Evolutionary conservation across 2,797 vertebrate species (phyloP).

Genomic region (Ceryle rudis): DNA sequence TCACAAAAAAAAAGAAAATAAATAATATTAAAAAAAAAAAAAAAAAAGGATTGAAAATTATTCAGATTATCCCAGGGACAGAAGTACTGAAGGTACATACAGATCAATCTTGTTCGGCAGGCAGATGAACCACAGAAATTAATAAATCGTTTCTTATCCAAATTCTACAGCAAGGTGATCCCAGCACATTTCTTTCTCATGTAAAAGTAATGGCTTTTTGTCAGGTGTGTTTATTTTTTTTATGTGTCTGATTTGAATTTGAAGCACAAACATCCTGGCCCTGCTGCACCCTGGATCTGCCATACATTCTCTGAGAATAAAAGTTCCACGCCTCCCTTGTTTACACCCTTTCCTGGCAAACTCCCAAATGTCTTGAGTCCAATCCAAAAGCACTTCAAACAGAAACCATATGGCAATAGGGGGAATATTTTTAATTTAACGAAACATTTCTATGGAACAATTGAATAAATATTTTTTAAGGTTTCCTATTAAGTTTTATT

Average conservation of each 20-base stretch:
- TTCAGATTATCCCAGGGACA: background rate
- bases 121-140: background rate
- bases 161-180: background rate
- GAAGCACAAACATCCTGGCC: slow-evolving; percentile 15
- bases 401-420: slow-evolving; percentile 33
- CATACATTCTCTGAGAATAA: slow-evolving; percentile 4
- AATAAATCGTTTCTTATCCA: background rate
- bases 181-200: background rate
- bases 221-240: background rate
- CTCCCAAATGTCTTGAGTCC: slow-evolving; percentile 52
- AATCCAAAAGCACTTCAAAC: slow-evolving; percentile 70
- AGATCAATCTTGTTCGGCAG: background rate
- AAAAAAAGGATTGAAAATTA: background rate
- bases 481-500: slow-evolving; percentile 53
- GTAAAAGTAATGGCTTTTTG: background rate
- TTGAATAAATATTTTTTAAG: slow-evolving; percentile 59
- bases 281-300: background rate
- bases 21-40: background rate
- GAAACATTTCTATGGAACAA: slow-evolving; percentile 13
- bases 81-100: background rate
- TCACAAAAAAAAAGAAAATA: background rate
- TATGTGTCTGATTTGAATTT: slow-evolving; percentile 20
- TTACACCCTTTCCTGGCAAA: slow-evolving; percentile 58
- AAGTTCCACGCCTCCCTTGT: slow-evolving; percentile 37
- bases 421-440: slow-evolving; percentile 26